Base-by-base conservation (phyloP, 2,113 vertebrate species). In the Pimephales promelas region DNA sequence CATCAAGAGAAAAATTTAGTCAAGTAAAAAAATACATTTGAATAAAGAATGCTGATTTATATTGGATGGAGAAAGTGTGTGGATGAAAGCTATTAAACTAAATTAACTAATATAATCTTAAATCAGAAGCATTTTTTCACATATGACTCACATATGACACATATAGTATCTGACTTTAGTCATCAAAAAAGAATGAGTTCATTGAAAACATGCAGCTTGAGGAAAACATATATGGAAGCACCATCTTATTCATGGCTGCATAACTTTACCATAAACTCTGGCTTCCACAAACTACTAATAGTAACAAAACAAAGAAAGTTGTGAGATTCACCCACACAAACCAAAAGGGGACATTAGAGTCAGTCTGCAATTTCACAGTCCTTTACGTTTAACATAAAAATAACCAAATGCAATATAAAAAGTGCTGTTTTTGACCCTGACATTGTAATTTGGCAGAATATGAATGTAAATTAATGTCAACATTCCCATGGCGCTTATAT, bases 21-120 rank as follows among this genome's bases (percentile, higher is more conserved):
- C 31, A 40, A 24, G 74, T 24, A 64, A 10, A 79, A 62, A 79
- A 66, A 64, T 43, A 79, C 43, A 66, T 49, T 31, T 64, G 24
- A 49, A 66, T 14, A 79, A 49, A 43, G 59, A 79, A 79, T 64
- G 43, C 5, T n/a, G 40, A 66, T 66, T 64, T 79, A 36, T 40
- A 43, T 59, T 77, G 59, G 14, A 59, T 40, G 40, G 34, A 11
- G 34, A 70, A 70, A 40, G 4, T 10, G 5, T 40, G 8, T 36
- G 9, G 10, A 40, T 20, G 4, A 31, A 10, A 68, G n/a, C 7
- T 34, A 64, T 64, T 1, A 66, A 66, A 20, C 18, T 70, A 40
- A 70, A n/a, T 70, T 0, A 70, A 68, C 4, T 22, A 0, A 40
- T 54, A 20, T 20, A 54, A 68, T 22, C 18, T 36, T 68, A 22